Evolutionary conservation across 2,113 vertebrate species (phyloP).

Genomic region (Dicrurus megarhynchus): DNA sequence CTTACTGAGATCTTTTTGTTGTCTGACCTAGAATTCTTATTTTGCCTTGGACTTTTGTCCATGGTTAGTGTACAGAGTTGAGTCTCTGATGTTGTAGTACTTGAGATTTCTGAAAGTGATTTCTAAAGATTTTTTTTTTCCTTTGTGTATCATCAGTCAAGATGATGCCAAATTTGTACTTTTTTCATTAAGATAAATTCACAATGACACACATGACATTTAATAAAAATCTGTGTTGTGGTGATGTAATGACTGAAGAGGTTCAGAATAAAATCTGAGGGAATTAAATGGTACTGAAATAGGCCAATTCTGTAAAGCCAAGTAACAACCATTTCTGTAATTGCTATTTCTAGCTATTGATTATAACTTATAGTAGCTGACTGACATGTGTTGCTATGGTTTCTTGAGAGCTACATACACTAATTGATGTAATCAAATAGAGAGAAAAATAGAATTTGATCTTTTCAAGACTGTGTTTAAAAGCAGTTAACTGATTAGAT

Average conservation of each 20-base stretch:
- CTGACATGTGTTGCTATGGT: conserved; percentile 54
- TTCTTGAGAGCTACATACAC: conserved; percentile 46
- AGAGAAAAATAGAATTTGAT: conserved; percentile 28
- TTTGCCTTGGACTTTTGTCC: not conserved
- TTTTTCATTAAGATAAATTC: not conserved
- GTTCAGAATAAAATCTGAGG: conserved; percentile 12
- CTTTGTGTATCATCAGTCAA: not conserved
- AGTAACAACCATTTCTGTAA: conserved; percentile 32
- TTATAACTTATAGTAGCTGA: conserved; percentile 47
- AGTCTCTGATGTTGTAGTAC: not conserved
- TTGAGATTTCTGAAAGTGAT: not conserved
- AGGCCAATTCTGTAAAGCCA: conserved; percentile 18
- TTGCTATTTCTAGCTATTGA: conserved; percentile 59
- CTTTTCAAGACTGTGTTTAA: conserved; percentile 40
- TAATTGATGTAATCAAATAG: conserved; percentile 46
- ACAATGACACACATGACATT: not conserved
- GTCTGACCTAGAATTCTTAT: not conserved
- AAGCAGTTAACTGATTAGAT: conserved; percentile 32
- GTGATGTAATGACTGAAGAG: not conserved
- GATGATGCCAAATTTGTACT: not conserved
- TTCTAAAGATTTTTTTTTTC: not conserved
- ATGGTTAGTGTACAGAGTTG: not conserved
- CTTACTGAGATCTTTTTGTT: not conserved
- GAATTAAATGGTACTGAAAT: conserved; percentile 48
- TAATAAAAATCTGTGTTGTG: not conserved